phyloP scores from a whole-genome alignment of 1,140 invertebrate genomes.

The Plectus sambesii region DNA sequence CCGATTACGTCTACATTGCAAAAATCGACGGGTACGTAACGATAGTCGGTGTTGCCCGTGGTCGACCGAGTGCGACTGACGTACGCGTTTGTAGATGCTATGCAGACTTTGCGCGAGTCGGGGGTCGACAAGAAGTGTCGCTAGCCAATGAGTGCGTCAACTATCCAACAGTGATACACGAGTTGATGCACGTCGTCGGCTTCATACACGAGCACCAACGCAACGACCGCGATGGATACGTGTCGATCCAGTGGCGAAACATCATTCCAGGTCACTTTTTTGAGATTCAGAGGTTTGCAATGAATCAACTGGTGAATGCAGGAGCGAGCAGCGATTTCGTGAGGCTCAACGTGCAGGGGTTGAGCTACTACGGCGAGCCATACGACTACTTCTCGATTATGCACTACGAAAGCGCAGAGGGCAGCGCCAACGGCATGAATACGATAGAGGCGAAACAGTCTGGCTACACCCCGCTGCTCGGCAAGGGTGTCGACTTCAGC shows the following conservation, averaged over 20 bases:
- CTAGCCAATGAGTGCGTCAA: conserved; percentile 45
- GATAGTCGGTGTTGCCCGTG: too few relatives aligned
- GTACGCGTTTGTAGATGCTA: too few relatives aligned
- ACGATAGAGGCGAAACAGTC: conserved; percentile 39
- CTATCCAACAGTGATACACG: conserved; percentile 44
- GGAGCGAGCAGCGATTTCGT: conserved; percentile 44
- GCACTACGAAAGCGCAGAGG: conserved; percentile 13
- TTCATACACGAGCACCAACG: conserved; percentile 45
- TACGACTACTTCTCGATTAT: conserved; percentile 44
- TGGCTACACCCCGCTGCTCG: conserved; percentile 38
- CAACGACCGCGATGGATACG: conserved; percentile 41
- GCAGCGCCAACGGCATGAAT: conserved; percentile 31
- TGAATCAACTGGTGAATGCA: conserved; percentile 12
- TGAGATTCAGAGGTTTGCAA: not conserved
- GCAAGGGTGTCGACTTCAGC: conserved; percentile 44
- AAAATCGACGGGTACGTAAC: too few relatives aligned
- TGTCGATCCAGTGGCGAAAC: conserved; percentile 36
- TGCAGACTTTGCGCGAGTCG: conserved; percentile 43
- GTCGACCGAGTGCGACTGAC: too few relatives aligned
- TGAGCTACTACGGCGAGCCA: conserved; percentile 40
- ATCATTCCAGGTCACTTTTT: conserved; percentile 25
- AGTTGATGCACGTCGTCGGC: conserved; percentile 45
- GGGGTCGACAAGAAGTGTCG: conserved; percentile 41
- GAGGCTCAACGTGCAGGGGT: conserved; percentile 35
- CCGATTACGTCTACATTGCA: too few relatives aligned